Evolutionary conservation across 2,797 vertebrate genomes (phyloP), one percentile per base, ranked within the genome.

Genomic region (Myoxocephalus aenaeus): DNA sequence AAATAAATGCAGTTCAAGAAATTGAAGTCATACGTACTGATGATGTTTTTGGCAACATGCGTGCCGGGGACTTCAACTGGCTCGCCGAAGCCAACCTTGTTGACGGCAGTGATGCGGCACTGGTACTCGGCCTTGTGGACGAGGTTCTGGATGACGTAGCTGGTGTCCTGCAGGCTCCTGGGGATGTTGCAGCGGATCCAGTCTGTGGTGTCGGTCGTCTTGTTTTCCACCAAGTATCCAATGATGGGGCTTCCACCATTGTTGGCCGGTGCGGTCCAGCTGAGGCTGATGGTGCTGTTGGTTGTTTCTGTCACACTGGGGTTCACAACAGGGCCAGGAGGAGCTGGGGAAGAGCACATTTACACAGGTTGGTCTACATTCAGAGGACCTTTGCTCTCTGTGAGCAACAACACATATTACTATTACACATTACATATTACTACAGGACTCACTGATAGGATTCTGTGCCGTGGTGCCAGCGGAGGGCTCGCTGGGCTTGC

Each of bases 171-270:
- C 70, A 99, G 94, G 80, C 98, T 99, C 90, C 97, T 96, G 22
- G 98, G 98, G 65, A 99, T 96, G 29, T 99, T 99, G 95, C 98
- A 99, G 78, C 97, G 95, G 83, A 98, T 97, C 98, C 98, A 99
- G 93, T 99, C 96, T 54, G 95, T 93, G 14, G 95, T 94, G 73
- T 97, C 95, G 12, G 94, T 93, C 93, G 96, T 95, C 93, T 97
- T 99, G 88, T 94, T 95, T 94, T 99, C 98, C 75, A 99, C 97
- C 34, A 99, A 92, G 87, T 99, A 99, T 73, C 98, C 98, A 72
- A 99, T 95, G 87, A 99, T 95, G 51, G 97, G 96, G 81, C 97
- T 98, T 85, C 98, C 98, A 22, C 98, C 98, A 38, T 97, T 95
- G 84, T 94, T 98, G 70, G 96, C 94, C 77, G 98, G 98, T 62